These are phyloP conservation scores for Argyrosomus regius DNA, from an alignment of 2,797 vertebrate genomes.

Conservation along the genomic window DNA sequence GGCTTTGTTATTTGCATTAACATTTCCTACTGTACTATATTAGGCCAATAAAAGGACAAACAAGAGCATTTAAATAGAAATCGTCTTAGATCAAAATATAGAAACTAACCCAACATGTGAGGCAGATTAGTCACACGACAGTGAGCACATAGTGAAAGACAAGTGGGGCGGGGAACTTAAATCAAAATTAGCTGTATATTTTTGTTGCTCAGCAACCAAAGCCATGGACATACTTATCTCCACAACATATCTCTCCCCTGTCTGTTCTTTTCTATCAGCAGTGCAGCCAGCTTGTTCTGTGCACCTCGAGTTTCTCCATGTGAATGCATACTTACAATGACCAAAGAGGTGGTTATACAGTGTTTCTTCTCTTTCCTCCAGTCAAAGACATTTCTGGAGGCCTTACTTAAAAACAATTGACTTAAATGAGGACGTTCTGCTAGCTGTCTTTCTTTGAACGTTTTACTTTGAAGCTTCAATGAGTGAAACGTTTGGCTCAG, in stretches of 20 bases:
- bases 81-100: not conserved
- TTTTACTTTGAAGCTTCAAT: not conserved
- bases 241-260: conserved; percentile 14
- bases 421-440: too few relatives aligned
- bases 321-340: not conserved
- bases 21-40: not conserved
- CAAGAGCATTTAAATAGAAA: not conserved
- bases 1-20: not conserved
- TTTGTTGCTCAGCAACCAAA: conserved; percentile 48
- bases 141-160: not conserved
- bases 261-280: conserved; percentile 12
- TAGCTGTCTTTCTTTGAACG: not conserved
- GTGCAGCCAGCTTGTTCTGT: not conserved
- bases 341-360: not conserved
- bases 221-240: conserved; percentile 16
- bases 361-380: not conserved
- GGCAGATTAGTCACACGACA: not conserved
- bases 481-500: not conserved
- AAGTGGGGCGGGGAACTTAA: not conserved
- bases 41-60: not conserved
- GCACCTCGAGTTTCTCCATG: not conserved
- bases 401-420: not conserved
- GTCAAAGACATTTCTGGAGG: not conserved
- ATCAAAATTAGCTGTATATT: conserved; percentile 28
- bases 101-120: not conserved